Conservation (phyloP, 2,797 vertebrate genomes). For the Xenentodon cancila region DNA sequence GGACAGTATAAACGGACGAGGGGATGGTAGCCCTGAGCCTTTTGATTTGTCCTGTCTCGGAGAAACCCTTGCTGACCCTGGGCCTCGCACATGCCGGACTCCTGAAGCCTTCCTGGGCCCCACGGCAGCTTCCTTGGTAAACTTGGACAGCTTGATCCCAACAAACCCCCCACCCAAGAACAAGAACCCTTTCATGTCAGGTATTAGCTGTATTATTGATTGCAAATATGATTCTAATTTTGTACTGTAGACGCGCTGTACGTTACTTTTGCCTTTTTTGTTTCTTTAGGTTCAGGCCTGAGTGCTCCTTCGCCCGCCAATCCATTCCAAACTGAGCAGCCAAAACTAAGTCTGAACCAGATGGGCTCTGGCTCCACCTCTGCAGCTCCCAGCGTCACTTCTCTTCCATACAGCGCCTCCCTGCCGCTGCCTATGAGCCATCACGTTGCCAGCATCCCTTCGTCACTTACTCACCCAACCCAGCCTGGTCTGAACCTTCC, state of each 20-base stretch:
- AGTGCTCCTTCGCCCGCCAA: conserved; percentile 87
- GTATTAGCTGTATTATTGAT: conserved; percentile 39
- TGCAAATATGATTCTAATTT: neutral
- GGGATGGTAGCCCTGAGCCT: conserved; percentile 79
- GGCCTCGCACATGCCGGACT: conserved; percentile 80
- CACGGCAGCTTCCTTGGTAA: conserved; percentile 89
- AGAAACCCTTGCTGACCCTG: conserved; percentile 79
- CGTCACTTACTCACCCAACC: conserved; percentile 81
- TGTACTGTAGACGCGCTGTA: neutral
- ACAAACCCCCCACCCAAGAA: conserved; percentile 78
- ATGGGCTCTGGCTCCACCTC: conserved; percentile 83
- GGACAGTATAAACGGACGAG: conserved; percentile 81
- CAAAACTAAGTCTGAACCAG: conserved; percentile 89
- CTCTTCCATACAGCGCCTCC: conserved; percentile 85
- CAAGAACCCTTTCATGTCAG: conserved; percentile 90
- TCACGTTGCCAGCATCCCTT: conserved; percentile 85
- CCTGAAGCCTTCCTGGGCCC: conserved; percentile 92
- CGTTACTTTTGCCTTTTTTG: neutral
- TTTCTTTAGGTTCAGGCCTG: conserved; percentile 72
- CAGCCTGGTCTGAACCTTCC: conserved; percentile 79
- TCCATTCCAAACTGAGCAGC: conserved; percentile 89
- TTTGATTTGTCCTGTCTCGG: conserved; percentile 85
- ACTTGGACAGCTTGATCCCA: conserved; percentile 89
- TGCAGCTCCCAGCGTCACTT: conserved; percentile 51
- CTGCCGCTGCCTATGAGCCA: conserved; percentile 85